These are phyloP conservation scores for Heliconius himera DNA, from an alignment of 1,140 invertebrate genomes.

Conservation along the genomic window DNA sequence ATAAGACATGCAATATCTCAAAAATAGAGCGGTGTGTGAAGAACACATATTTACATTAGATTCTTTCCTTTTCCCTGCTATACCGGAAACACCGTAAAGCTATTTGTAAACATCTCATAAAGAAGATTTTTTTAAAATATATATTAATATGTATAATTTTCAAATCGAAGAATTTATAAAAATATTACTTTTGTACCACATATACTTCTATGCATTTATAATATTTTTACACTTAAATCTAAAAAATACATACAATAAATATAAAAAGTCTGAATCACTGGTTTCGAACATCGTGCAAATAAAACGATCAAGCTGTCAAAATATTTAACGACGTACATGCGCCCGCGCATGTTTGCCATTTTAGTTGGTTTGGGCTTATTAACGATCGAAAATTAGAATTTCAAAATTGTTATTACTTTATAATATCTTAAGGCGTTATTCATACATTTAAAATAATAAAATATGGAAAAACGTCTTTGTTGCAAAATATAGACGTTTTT, in stretches of 20 bases:
- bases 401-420: constrained; percentile 6
- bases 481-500: neutral
- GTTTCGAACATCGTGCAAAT: constrained; percentile 37
- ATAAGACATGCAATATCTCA: too few relatives aligned
- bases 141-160: too few relatives aligned
- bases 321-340: constrained; percentile 49
- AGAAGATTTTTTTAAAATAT: too few relatives aligned
- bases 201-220: too few relatives aligned
- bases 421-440: constrained; percentile 10
- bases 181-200: too few relatives aligned
- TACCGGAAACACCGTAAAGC: too few relatives aligned
- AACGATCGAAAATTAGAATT: constrained; percentile 15
- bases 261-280: neutral
- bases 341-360: constrained; percentile 35
- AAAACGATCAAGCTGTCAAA: constrained; percentile 53
- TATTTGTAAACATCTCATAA: too few relatives aligned
- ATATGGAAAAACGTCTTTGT: neutral
- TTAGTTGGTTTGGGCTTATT: constrained; percentile 26
- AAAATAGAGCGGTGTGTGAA: too few relatives aligned
- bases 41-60: too few relatives aligned
- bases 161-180: too few relatives aligned
- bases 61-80: too few relatives aligned
- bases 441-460: neutral
- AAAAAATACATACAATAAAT: neutral
- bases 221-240: neutral